phyloP scores from a whole-genome alignment of 2,888 invertebrate species.

The Dexiosoma caninum region DNA sequence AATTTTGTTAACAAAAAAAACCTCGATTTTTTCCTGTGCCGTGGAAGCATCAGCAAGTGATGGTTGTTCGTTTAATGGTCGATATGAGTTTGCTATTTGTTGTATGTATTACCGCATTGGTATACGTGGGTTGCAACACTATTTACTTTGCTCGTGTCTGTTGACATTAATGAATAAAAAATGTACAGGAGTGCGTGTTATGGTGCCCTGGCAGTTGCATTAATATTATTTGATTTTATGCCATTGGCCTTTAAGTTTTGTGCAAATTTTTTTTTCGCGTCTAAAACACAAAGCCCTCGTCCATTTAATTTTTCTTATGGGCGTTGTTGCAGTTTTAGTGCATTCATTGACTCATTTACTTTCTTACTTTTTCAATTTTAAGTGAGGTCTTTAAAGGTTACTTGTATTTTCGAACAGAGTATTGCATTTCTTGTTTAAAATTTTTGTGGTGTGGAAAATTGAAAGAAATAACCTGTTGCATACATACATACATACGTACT shows the following conservation, averaged over 20 bases:
- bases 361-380: not conserved
- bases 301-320: conserved; percentile 28
- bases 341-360: not conserved
- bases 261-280: conserved; percentile 2
- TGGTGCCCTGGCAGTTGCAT: not conserved
- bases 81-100: conserved; percentile 6
- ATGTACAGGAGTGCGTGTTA: conserved; percentile 37
- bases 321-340: conserved; percentile 20
- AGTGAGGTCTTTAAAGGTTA: conserved; percentile 37
- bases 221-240: conserved; percentile 26
- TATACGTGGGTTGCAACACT: conserved; percentile 28
- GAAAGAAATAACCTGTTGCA: not conserved
- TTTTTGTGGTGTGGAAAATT: conserved; percentile 19
- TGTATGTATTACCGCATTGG: conserved; percentile 32
- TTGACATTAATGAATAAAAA: conserved; percentile 47
- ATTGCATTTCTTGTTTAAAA: not conserved
- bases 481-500: not conserved
- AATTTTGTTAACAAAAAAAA: not conserved
- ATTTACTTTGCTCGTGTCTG: not conserved
- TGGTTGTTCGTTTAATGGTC: not conserved
- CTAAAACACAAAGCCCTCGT: conserved; percentile 11
- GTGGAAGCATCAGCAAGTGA: not conserved
- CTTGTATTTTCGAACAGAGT: not conserved
- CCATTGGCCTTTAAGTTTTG: conserved; percentile 31
- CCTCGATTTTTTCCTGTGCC: not conserved